Percentiles rank a stretch among this genome's conserved stretches.
These are phyloP conservation scores for Xylophagus ater DNA, from an alignment of 2,888 invertebrate species.

Conservation along the genomic window DNA sequence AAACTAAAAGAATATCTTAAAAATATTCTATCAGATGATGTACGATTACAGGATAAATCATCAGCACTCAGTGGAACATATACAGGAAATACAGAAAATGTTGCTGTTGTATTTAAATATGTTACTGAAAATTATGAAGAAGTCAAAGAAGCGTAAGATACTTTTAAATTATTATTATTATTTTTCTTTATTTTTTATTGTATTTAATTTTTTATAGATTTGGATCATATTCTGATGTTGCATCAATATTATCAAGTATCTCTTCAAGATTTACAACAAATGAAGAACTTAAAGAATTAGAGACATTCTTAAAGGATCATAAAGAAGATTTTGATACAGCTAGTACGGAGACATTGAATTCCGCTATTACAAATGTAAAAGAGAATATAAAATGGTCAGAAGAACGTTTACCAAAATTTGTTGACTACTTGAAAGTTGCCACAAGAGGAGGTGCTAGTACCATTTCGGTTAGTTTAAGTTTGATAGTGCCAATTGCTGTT, in stretches of 20 bases:
- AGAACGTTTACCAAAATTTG: slow-evolving; percentile 23
- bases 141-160: slow-evolving; percentile 29
- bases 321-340: slow-evolving; percentile 27
- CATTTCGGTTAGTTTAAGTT: neutral
- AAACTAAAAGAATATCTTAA: slow-evolving; percentile 43
- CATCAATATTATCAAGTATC: slow-evolving; percentile 30
- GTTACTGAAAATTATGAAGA: slow-evolving; percentile 28
- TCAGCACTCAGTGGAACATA: slow-evolving; percentile 40
- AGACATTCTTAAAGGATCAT: slow-evolving; percentile 24
- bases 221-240: slow-evolving; percentile 20
- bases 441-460: neutral
- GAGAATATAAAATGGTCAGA: slow-evolving; percentile 33
- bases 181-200: too few species aligned
- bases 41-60: slow-evolving; percentile 34
- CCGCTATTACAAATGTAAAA: slow-evolving; percentile 25
- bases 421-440: slow-evolving; percentile 21
- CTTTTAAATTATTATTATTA: neutral
- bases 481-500: too few species aligned
- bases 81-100: slow-evolving; percentile 43
- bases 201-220: slow-evolving; percentile 7
- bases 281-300: slow-evolving; percentile 24
- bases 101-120: slow-evolving; percentile 44
- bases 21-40: slow-evolving; percentile 39
- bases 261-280: slow-evolving; percentile 31
- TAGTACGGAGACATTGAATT: slow-evolving; percentile 20